Base-by-base conservation (phyloP, 2,797 vertebrate genomes). In the Pelobates cultripes region DNA sequence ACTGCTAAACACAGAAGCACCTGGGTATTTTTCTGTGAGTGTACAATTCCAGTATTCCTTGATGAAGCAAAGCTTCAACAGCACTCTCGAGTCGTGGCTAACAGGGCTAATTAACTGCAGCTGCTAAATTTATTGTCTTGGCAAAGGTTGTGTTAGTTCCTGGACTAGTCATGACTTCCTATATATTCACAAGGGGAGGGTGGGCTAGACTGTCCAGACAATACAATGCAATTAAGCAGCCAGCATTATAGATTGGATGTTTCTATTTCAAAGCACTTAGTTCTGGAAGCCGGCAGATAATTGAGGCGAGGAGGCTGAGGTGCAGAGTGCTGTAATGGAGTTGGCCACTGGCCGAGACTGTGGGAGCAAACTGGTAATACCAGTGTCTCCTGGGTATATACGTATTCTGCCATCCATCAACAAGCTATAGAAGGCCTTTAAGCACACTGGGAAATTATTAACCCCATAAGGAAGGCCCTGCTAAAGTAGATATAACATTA, bases 181-280 rank as follows among this genome's bases (percentile, higher is more conserved):
- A 75, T 72, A 57, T 51, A 75, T 78, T 60, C 61, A 57, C 44
- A 41, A 8, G 64, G 47, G 14, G 53, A 40, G 71, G 44, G 43
- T 28, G 51, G 42, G 41, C 64, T 55, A 75, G 53, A 13, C 64
- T n/a, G 53, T n/a, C 51, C 70, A 83, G 77, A 79, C 77, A 70
- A 43, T 43, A 75, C 44, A 79, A 83, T 75, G 76, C 66, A 79
- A 79, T 83, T 83, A 83, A n/a, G 44, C 41, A 60, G 28, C 42
- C 63, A 70, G 28, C 45, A 13, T 64, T 83, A 79, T 78, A 66
- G 66, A 83, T 78, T 73, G 53, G 47, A 74, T 60, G 7, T 15
- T 69, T 53, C 76, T 70, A 41, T 70, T 64, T 60, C 45, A 15
- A 71, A 79, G 76, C 81, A 83, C 76, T 75, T 83, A 73, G 61